phyloP scores from a whole-genome alignment of 1,140 invertebrate species.

The Tribolium madens region DNA sequence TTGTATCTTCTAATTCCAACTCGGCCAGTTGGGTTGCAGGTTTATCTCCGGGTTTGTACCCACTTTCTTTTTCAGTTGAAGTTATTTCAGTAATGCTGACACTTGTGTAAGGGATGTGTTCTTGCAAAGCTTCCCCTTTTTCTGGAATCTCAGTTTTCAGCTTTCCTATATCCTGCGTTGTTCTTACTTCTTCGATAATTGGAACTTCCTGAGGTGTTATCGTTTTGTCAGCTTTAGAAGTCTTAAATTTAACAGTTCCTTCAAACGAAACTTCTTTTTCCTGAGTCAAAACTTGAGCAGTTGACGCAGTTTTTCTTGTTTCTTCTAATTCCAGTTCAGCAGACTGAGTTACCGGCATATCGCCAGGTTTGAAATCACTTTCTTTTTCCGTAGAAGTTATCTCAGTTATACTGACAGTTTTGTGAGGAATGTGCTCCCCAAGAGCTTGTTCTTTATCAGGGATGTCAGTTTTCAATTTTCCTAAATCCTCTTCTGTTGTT shows the following conservation, averaged over 20 bases:
- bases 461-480: conserved; percentile 60
- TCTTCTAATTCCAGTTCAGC: conserved; percentile 64
- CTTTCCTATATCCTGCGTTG: conserved; percentile 54
- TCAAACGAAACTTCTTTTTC: conserved; percentile 64
- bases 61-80: conserved; percentile 30
- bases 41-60: conserved; percentile 28
- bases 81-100: conserved; percentile 34
- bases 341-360: conserved; percentile 59
- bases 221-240: conserved; percentile 46
- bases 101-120: conserved; percentile 38
- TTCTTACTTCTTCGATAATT: conserved; percentile 56
- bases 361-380: conserved; percentile 61
- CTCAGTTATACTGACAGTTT: conserved; percentile 64
- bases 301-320: conserved; percentile 63
- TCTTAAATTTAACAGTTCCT: conserved; percentile 50
- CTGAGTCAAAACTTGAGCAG: conserved; percentile 66
- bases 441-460: conserved; percentile 56
- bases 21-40: conserved; percentile 21
- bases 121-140: conserved; percentile 54
- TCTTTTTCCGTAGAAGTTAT: conserved; percentile 66
- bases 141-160: conserved; percentile 50
- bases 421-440: conserved; percentile 55
- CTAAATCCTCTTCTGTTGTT: conserved; percentile 62
- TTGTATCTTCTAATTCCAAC: conserved; percentile 30
- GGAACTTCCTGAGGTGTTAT: conserved; percentile 17